phyloP scores from a whole-genome alignment of 1,140 invertebrate species.

The Linepithema humile region DNA sequence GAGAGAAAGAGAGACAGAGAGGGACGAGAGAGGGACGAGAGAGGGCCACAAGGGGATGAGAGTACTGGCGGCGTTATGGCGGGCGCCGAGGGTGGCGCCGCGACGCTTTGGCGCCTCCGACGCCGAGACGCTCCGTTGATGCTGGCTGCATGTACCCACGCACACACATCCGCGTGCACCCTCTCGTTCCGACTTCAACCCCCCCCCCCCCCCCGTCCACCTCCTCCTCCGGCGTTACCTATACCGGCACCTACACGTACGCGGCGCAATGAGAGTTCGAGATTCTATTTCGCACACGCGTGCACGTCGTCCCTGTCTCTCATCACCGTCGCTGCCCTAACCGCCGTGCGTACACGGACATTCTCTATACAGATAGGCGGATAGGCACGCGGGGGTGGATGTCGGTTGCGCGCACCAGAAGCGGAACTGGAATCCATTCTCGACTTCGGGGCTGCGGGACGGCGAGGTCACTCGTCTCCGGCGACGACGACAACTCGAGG shows the following conservation, averaged over 20 bases:
- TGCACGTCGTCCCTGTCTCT: neutral
- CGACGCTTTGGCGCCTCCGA: conserved; percentile 82
- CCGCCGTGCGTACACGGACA: conserved; percentile 28
- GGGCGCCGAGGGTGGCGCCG: conserved; percentile 83
- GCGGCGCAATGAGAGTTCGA: conserved; percentile 60
- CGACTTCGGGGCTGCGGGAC: conserved; percentile 33
- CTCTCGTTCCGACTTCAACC: conserved; percentile 37
- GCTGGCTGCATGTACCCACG: conserved; percentile 76
- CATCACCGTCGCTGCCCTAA: conserved; percentile 9
- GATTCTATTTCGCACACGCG: conserved; percentile 59
- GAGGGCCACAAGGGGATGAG: conserved; percentile 56
- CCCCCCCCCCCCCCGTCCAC: neutral
- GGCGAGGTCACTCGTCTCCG: conserved; percentile 23
- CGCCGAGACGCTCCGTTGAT: conserved; percentile 79
- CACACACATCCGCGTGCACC: conserved; percentile 54
- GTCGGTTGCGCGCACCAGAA: conserved; percentile 22
- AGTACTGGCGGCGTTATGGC: conserved; percentile 77
- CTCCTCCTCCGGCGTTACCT: neutral
- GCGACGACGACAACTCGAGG: conserved; percentile 22
- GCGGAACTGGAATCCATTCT: conserved; percentile 33
- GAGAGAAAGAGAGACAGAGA: conserved; percentile 53
- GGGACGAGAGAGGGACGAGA: conserved; percentile 5
- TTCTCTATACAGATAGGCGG: conserved; percentile 8
- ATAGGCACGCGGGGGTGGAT: neutral
- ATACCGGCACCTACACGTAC: conserved; percentile 36